These are phyloP conservation scores for Dunckerocampus dactyliophorus DNA, from an alignment of 2,113 vertebrate genomes.

Conservation along the genomic window DNA sequence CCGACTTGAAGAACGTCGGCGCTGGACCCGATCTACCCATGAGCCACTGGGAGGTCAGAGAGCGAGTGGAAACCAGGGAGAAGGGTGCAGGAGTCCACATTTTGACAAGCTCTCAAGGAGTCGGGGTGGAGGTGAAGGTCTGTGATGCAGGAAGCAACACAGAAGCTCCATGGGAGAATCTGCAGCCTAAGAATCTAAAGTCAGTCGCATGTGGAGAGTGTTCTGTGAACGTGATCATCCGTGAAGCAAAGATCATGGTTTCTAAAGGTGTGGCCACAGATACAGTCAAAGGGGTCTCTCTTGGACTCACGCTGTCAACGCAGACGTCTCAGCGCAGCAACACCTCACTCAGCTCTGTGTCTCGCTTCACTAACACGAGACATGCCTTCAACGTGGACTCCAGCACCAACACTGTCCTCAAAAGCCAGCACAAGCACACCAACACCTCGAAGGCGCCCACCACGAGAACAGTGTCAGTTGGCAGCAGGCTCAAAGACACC, in stretches of 20 bases:
- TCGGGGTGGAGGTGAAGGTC: slow-evolving; percentile 63
- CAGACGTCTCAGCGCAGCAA: slow-evolving; percentile 77
- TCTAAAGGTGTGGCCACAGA: slow-evolving; percentile 77
- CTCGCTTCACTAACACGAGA: slow-evolving; percentile 78
- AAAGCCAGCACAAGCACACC: slow-evolving; percentile 82
- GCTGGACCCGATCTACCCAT: slow-evolving; percentile 79
- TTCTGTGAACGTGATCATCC: slow-evolving; percentile 69
- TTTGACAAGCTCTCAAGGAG: slow-evolving; percentile 64
- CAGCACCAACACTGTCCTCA: slow-evolving; percentile 77
- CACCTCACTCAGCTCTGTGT: slow-evolving; percentile 68
- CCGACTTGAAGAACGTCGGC: slow-evolving; percentile 39
- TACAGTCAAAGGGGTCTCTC: slow-evolving; percentile 61
- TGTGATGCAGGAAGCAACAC: slow-evolving; percentile 79
- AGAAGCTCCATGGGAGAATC: slow-evolving; percentile 37
- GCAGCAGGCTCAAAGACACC: slow-evolving; percentile 77
- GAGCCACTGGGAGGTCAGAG: slow-evolving; percentile 79
- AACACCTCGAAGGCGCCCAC: slow-evolving; percentile 72
- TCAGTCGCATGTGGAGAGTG: slow-evolving; percentile 83
- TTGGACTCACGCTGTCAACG: slow-evolving; percentile 75
- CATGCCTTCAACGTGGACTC: slow-evolving; percentile 64
- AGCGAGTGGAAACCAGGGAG: slow-evolving; percentile 73
- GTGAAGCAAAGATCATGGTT: slow-evolving; percentile 53
- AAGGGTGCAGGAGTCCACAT: slow-evolving; percentile 61
- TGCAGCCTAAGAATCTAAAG: slow-evolving; percentile 31
- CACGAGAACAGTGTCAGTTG: slow-evolving; percentile 76